A percentile compares a stretch with the other conserved stretches of the same genome.
phyloP scores from a whole-genome alignment of 1,140 invertebrate genomes.

The Apis cerana region DNA sequence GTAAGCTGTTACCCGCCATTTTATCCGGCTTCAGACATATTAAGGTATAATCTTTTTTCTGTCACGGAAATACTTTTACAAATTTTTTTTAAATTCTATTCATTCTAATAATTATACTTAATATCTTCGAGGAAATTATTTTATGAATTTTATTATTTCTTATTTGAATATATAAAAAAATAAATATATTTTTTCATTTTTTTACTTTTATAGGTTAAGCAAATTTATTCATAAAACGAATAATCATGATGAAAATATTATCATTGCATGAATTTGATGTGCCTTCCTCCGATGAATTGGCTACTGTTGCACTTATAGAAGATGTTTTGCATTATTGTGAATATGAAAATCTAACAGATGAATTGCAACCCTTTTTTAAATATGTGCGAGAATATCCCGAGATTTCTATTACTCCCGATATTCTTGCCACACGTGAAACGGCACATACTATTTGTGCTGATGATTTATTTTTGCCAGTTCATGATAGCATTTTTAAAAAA shows the following conservation, averaged over 20 bases:
- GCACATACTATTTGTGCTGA: conserved; percentile 71
- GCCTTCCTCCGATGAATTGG: conserved; percentile 62
- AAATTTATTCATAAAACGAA: not conserved
- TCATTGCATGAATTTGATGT: conserved; percentile 71
- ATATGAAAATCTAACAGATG: conserved; percentile 68
- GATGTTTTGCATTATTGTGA: conserved; percentile 62
- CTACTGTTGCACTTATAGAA: conserved; percentile 65
- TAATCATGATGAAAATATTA: conserved; percentile 71
- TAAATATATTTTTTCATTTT: too few species aligned
- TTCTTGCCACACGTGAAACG: conserved; percentile 76
- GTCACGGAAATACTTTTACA: not conserved
- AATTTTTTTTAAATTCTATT: not conserved
- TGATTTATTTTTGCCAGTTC: conserved; percentile 78
- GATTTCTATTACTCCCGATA: conserved; percentile 73
- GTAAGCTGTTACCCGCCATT: conserved; percentile 47
- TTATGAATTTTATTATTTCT: not conserved
- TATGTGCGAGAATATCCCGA: conserved; percentile 73
- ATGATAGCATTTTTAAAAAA: conserved; percentile 78
- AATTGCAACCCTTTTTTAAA: conserved; percentile 70
- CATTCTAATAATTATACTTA: too few species aligned
- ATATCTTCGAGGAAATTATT: not conserved
- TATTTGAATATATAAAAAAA: not conserved
- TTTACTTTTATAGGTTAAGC: conserved; percentile 46
- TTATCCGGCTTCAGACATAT: conserved; percentile 23
- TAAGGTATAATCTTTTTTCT: not conserved